Base-by-base conservation (phyloP, 1,140 invertebrate genomes). In the Whitmania pigra region DNA sequence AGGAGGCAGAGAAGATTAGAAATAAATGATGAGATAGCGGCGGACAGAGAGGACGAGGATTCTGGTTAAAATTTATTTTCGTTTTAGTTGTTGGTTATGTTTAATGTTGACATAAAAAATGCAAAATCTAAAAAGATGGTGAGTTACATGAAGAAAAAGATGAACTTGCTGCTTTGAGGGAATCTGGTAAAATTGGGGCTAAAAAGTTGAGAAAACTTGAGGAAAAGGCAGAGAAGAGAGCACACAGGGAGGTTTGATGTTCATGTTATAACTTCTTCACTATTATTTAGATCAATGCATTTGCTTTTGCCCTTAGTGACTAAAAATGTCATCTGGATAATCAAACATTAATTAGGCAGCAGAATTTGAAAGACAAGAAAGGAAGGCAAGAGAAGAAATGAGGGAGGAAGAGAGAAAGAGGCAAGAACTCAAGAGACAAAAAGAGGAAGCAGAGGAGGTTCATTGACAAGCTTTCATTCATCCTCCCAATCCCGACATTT, bases 191-290 rank as follows among this genome's bases (percentile, higher is more conserved):
- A 84, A 87, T 97, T 77, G 94, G 94, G 11, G 89, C 92, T 0
- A 97, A 97, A 82, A 81, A 81, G 69, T 53, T 79, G 69, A 73
- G 68, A 43, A 82, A 82, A 71, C 73, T 81, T 36, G 76, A 81
- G 67, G 80, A 79, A 0, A 97, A 97, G 81, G 90, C 92, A 71
- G 92, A 95, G 75, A 93, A 89, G 77, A 90, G 89, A 78, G 85
- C 87, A 13, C 86, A 88, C 69, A 86, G 93, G 77, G 92, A 96
- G 85, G 85, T 86, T 74, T 67, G 70, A 13, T 17, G n/a, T 15
- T 67, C n/a, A 74, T 83, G 80, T 87, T 85, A 15, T 87, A 89
- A 66, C 29, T 9, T 76, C 87, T 36, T 69, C 31, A 5, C 25
- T 22, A 71, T 72, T 4, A 66, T 49, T 49, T 15, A 49, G 43